phyloP scores from a whole-genome alignment of 2,113 vertebrate genomes.

The Todiramphus saurophagus region DNA sequence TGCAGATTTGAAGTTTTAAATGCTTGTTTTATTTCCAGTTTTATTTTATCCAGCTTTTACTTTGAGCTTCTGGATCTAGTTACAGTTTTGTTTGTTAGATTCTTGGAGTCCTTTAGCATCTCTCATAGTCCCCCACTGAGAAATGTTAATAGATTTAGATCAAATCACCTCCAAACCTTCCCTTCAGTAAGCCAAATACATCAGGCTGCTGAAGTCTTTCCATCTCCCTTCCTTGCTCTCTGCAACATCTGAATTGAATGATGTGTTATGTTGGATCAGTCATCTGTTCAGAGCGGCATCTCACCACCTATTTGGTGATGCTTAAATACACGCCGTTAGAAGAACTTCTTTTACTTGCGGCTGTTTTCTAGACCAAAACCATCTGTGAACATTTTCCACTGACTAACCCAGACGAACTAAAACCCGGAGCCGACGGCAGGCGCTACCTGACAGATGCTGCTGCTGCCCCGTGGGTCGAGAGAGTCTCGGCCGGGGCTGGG shows the following conservation, averaged over 20 bases:
- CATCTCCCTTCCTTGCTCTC: not conserved
- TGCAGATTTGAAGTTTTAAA: conserved; percentile 28
- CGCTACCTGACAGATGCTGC: not conserved
- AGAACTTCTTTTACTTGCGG: not conserved
- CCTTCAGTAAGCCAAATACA: not conserved
- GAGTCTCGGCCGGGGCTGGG: not conserved
- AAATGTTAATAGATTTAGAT: conserved; percentile 9
- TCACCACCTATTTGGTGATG: conserved; percentile 7
- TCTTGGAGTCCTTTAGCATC: not conserved
- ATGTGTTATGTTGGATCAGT: not conserved
- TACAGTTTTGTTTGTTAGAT: conserved; percentile 18
- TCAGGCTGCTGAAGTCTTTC: not conserved
- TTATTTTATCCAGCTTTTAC: conserved; percentile 15
- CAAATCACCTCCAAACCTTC: conserved; percentile 17
- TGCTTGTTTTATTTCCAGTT: not conserved
- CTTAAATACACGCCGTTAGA: not conserved
- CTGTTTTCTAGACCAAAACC: not conserved
- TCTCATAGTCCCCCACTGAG: not conserved
- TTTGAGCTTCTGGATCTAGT: conserved; percentile 34
- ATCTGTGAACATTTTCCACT: not conserved
- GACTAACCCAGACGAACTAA: not conserved
- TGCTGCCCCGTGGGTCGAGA: too few relatives aligned
- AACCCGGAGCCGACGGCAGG: not conserved
- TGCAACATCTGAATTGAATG: not conserved
- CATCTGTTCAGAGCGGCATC: not conserved